Base-by-base conservation (phyloP, 2,113 vertebrate species). In the Oryzias melastigma region DNA sequence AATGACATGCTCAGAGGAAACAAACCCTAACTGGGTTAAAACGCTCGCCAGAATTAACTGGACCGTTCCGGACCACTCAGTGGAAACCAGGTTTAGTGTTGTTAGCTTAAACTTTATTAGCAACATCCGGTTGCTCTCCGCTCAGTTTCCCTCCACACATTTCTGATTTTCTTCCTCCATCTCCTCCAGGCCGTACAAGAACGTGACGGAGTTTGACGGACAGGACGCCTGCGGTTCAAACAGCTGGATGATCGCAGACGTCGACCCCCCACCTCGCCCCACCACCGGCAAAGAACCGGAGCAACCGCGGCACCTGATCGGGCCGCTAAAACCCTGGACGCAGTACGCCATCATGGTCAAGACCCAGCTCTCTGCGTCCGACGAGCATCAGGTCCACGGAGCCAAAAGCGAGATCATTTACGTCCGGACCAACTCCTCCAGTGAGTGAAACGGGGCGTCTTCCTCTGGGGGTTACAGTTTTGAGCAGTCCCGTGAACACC, bases 361-460 rank as follows among this genome's bases (percentile, higher is more conserved):
- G 86, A 97, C 97, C 0, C 84, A 98, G 74, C 93, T 99, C 59
- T 98, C 96, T 25, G 93, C 95, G 27, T 96, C 95, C 0, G 97
- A 98, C 0, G 97, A 98, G 53, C 93, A 93, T 10, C 92, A 95
- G 55, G 94, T 94, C 0, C 92, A 94, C 0, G 97, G 97, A 7
- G 97, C 97, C n/a, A 99, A 98, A 87, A 98, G 95, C 0, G 87
- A 95, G 55, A 99, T 99, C 85, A 95, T 98, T 85, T 99, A 99
- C 0, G 87, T 98, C 53, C 94, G 94, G 68, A 99, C 97, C 60
- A 91, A 94, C 0, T 94, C 96, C 64, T 93, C 94, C 0, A 93
- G 97, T 99, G 74, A 93, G 96, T 90, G n/a, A n/a, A 17, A 14
- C 43, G 1, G n/a, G 0, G n/a, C 1, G 5, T 46, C 16, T 29